Base-by-base conservation (phyloP, 23 tunicate species). In the Halocynthia aurantium region DNA sequence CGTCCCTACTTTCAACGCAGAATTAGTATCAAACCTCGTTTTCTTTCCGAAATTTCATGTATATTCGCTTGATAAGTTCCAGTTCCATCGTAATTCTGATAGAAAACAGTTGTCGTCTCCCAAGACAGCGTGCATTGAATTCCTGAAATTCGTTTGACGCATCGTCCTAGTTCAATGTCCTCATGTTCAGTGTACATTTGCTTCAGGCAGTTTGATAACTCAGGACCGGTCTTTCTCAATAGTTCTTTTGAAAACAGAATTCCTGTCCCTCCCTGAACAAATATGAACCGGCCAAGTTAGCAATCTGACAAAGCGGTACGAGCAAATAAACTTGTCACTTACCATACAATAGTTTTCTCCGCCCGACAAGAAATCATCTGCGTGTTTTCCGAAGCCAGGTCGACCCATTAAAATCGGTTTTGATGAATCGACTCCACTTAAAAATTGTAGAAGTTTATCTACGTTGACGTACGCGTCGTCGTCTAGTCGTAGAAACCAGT, bases 321-420 rank as follows among this genome's bases (percentile, higher is more conserved):
- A n/a, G 64, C 64, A 15, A 60, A 60, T n/a, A 60, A 60, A 60
- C 18, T 60, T 60, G 17, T 22, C 8, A 15, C 67, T 82, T 69
- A 92, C 99, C 99, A 94, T 94, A 82, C 99, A 94, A 56, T 88
- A 94, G 55, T 88, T 88, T 72, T 88, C 94, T 67, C 87, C 78
- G 21, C 19, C 55, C 15, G 61, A 21, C 6, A 96, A 54, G 65
- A 53, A 82, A 56, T 96, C 99, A 19, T 83, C 88, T 19, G 73
- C 68, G 76, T 85, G 85, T 74, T 83, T 89, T 22, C 99, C 99
- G 60, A 81, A 96, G 8, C 99, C 99, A 57, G 99, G 77, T 20
- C 75, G 82, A 58, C 99, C 99, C 19, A 96, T 79, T 50, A 86
- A 87, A n/a, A 80, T 12, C 5, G 98, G 83, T 50, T 74, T 73